Base-by-base conservation (phyloP, 2,797 vertebrate genomes). In the Mionectes olivaceus region DNA sequence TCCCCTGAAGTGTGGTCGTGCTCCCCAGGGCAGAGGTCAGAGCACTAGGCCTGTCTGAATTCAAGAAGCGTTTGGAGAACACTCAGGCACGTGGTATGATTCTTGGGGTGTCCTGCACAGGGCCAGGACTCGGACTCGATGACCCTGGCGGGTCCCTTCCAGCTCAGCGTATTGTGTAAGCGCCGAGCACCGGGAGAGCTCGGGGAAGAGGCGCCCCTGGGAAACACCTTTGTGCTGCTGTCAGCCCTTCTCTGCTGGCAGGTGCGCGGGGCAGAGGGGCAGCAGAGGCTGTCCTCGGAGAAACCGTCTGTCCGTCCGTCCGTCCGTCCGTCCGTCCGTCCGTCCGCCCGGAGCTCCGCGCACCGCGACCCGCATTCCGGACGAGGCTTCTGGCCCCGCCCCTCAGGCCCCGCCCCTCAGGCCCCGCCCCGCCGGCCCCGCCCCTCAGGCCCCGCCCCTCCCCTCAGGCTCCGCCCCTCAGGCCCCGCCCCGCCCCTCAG, bases 261-360 rank as follows among this genome's bases (percentile, higher is more conserved):
- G 53, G 13, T n/a, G 13, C 10, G 37, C 15, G 24, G 3, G 64
- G 23, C 21, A 19, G 50, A 21, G 33, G 21, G 10, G 21, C n/a
- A 7, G 10, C 32, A 10, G 16, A 2, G 4, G 12, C 28, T 4
- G 47, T 13, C 5, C 41, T 1, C 33, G 4, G 30, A 22, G 19
- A 52, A 52, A 52, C 18, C 28, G 5, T 10, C 49, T 16, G 47
- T 15, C 47, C 47, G 14, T 8, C 24, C 47, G 25, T 27, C 49
- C 23, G 44, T 46, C 43, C 43, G 10, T 22, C 44, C 44, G 44
- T 22, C 23, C 23, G n/a, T 19, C 43, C 41, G 17, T 18, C 41
- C 41, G 19, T 11, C 37, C 37, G 37, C 37, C 37, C 39, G 39
- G 39, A 39, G 39, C 39, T 39, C 39, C 39, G 39, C 39, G 11